Conservation (phyloP, 2,888 invertebrate species). For the Linhomoeus sp. region DNA sequence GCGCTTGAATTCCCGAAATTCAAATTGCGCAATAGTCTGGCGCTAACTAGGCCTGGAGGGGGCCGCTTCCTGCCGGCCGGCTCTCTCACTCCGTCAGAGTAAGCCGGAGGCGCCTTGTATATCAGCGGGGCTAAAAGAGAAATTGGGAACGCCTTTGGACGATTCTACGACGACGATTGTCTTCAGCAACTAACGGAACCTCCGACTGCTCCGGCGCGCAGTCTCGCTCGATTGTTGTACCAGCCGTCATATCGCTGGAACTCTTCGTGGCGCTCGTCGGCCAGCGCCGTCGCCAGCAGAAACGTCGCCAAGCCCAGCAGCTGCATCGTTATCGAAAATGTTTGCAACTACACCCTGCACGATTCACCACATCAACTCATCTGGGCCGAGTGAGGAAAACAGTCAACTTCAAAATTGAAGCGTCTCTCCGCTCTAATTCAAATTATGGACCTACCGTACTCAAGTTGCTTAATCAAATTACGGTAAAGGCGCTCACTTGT, state of each 20-base stretch:
- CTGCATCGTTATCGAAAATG: too few species aligned
- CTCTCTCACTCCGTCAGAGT: conserved; percentile 39
- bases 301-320: too few species aligned
- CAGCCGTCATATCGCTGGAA: conserved; percentile 34
- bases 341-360: too few species aligned
- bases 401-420: too few species aligned
- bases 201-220: conserved; percentile 29
- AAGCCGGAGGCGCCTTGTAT: conserved; percentile 38
- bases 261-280: conserved; percentile 13
- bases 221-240: conserved; percentile 33
- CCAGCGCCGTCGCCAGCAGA: neutral
- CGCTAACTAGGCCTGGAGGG: conserved; percentile 38
- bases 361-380: too few species aligned
- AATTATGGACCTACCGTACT: too few species aligned
- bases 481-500: too few species aligned
- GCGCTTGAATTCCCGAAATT: conserved; percentile 30
- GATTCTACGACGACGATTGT: too few species aligned
- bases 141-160: too few species aligned
- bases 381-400: too few species aligned
- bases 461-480: too few species aligned
- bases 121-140: conserved; percentile 35
- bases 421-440: too few species aligned
- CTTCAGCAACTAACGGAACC: neutral
- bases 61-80: conserved; percentile 36
- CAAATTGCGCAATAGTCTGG: conserved; percentile 32